Evolutionary conservation across 2,888 invertebrate species (phyloP), one percentile per base, ranked within the genome.

Genomic region (Xanthostigma xanthostigma): DNA sequence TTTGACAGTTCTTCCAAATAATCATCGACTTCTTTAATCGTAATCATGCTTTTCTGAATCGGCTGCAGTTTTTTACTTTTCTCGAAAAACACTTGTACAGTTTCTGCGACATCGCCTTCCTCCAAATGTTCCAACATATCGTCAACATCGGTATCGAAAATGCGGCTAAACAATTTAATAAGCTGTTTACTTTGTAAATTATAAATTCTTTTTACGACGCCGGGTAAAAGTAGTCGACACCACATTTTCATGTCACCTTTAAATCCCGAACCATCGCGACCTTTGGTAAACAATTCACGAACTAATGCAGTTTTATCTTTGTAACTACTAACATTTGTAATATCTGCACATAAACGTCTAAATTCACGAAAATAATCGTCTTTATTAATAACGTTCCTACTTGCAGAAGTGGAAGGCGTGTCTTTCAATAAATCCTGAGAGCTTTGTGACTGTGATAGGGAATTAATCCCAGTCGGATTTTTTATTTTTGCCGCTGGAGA

Each of bases 121-220:
- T 93, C 90, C 55, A 94, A 72, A 67, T 92, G 81, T 55, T 83
- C 79, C 9, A 88, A 66, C 91, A 96, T 93, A 42, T 81, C 82
- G 56, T 83, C 79, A 52, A 80, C 81, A 64, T 82, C 79, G 0
- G 74, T 74, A 3, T 71, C 67, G 55, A 94, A 85, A 51, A 94
- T 78, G 66, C 78, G 77, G 42, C 90, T 82, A 63, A 92, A 94
- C 41, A 93, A 66, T 67, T 95, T 94, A 0, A 92, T 71, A 47
- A 96, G 71, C 61, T 93, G 92, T 64, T 92, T 93, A 62, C 85
- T 91, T 70, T 92, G 90, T 44, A 96, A 69, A 70, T 95, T 94
- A 63, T 94, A 96, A 36, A 93, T 79, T 51, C 89, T 72, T 64
- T 91, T 90, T 11, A 80, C 75, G 33, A 83, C 83, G 43, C 81